A percentile compares a stretch with the other conserved stretches of the same genome.
Evolutionary conservation across 1,140 invertebrate species (phyloP).

Genomic region (Hylyphantes graminicola): DNA sequence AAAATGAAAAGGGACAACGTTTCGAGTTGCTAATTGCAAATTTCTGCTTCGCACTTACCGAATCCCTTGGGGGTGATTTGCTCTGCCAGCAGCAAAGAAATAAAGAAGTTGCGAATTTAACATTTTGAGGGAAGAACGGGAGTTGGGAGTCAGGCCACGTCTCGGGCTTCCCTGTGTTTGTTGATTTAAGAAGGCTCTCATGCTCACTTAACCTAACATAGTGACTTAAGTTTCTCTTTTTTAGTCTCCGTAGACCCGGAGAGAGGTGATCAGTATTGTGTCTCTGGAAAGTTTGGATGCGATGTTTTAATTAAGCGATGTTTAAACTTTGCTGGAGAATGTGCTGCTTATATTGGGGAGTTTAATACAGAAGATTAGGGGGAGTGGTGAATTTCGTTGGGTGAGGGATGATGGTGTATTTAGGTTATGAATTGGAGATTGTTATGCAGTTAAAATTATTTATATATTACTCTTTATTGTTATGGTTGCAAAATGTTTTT

Average conservation of each 20-base stretch:
- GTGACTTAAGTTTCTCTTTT: conserved; percentile 47
- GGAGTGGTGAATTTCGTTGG: neutral
- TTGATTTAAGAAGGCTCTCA: conserved; percentile 48
- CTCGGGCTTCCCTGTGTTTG: conserved; percentile 18
- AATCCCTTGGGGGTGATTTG: conserved; percentile 56
- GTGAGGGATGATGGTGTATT: no score
- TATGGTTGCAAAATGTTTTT: no score
- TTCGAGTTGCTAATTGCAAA: conserved; percentile 60
- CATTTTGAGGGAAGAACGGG: conserved; percentile 31
- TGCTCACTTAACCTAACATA: conserved; percentile 51
- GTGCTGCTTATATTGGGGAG: conserved; percentile 25
- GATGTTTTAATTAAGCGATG: conserved; percentile 49
- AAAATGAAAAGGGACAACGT: conserved; percentile 57
- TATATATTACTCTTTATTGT: no score
- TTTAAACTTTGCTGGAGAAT: conserved; percentile 12
- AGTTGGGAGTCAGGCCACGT: conserved; percentile 34
- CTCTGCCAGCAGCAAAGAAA: conserved; percentile 25
- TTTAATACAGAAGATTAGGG: conserved; percentile 36
- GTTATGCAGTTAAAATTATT: no score
- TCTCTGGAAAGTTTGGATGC: conserved; percentile 49
- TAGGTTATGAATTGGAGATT: no score
- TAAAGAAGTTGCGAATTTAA: conserved; percentile 48
- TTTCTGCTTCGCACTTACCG: conserved; percentile 59
- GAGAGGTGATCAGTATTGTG: conserved; percentile 5
- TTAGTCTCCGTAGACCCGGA: conserved; percentile 24